Percentiles rank a stretch among this genome's conserved stretches.
Conservation (phyloP, 35 echinoderm and acorn worm species). For the Heliocidaris erythrogramma region DNA sequence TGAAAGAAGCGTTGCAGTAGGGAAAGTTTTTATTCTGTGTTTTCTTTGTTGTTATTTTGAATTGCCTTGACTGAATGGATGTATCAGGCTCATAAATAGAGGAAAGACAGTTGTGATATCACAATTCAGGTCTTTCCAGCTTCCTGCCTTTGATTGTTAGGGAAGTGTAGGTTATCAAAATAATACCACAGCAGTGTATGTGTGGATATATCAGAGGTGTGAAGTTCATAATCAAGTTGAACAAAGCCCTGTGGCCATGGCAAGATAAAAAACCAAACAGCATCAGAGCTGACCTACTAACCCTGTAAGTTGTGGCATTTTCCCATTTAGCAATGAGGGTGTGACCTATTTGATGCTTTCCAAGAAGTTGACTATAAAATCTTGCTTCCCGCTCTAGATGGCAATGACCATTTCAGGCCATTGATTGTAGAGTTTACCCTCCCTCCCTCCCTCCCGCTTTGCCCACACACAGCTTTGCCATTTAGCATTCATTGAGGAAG, state of each 20-base stretch:
- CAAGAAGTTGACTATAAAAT: slow-evolving; percentile 6
- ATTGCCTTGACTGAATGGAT: not conserved
- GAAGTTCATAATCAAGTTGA: not conserved
- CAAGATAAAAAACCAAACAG: not conserved
- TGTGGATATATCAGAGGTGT: not conserved
- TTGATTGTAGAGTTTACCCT: not conserved
- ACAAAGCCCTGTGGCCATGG: not conserved
- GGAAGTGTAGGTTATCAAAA: not conserved
- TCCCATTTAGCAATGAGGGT: not conserved
- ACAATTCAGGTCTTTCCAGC: not conserved
- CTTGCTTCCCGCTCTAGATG: not conserved
- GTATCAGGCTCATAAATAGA: not conserved
- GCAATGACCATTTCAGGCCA: slow-evolving; percentile 33
- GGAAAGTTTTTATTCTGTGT: not conserved
- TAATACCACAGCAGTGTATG: not conserved
- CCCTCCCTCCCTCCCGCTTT: slow-evolving; percentile 5
- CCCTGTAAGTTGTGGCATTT: not conserved
- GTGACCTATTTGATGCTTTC: slow-evolving; percentile 14
- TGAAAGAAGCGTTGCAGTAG: not conserved
- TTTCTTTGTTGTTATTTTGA: not conserved
- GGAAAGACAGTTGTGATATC: too few relatives aligned
- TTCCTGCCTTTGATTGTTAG: not conserved
- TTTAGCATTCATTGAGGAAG: not conserved
- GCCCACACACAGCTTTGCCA: not conserved
- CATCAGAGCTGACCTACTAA: slow-evolving; percentile 8